Evolutionary conservation across 2,888 invertebrate species (phyloP).

Genomic region (Odontothrips loti): DNA sequence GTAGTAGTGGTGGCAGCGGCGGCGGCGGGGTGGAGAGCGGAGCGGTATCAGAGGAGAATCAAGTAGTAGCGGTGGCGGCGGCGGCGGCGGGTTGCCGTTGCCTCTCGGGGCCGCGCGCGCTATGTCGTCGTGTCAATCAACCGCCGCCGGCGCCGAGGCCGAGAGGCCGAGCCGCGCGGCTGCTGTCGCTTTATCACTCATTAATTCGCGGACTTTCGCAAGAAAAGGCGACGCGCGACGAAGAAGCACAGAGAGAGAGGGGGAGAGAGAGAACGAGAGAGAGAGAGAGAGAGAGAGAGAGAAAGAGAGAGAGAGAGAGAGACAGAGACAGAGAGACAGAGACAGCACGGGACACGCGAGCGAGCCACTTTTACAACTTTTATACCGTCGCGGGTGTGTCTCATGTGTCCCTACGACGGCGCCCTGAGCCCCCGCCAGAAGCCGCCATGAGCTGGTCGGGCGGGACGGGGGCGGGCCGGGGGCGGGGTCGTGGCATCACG

Average conservation of each 20-base stretch:
- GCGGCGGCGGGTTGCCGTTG: no score
- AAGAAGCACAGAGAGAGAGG: not conserved
- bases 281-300: not conserved
- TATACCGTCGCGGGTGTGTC: not conserved
- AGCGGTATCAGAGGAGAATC: no score
- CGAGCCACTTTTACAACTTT: constrained; percentile 14
- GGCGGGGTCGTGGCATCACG: not conserved
- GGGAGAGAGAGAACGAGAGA: not conserved
- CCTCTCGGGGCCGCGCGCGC: no score
- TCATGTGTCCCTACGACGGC: not conserved
- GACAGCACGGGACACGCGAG: not conserved
- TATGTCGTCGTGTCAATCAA: no score
- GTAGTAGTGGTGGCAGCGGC: no score
- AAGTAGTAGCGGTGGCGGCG: no score
- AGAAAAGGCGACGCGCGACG: not conserved
- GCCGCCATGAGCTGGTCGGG: not conserved
- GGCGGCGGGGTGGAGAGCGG: no score
- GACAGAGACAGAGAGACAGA: not conserved
- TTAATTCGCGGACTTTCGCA: not conserved
- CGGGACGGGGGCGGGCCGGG: not conserved
- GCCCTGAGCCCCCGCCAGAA: not conserved
- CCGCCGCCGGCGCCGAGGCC: no score
- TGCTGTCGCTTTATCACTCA: not conserved
- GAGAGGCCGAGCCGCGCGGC: no score
- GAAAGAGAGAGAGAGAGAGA: not conserved